Conservation (phyloP, 2,113 vertebrate genomes). For the Catharus minimus region DNA sequence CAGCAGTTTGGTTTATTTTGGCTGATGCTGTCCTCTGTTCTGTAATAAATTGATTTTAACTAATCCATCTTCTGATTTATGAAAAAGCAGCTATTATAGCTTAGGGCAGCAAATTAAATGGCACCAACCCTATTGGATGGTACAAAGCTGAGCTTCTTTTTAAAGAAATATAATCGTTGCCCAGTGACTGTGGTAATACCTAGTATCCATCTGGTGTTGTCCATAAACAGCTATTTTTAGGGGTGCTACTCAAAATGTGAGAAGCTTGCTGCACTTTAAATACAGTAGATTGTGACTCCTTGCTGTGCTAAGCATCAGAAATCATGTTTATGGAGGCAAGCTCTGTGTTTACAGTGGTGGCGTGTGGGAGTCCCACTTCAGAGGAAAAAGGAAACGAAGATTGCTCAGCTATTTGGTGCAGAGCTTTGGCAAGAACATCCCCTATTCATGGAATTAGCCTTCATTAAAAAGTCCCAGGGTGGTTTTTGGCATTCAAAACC, state of each 20-base stretch:
- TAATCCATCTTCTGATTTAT: slow-evolving; percentile 62
- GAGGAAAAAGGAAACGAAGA: slow-evolving; percentile 52
- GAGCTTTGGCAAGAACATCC: slow-evolving; percentile 48
- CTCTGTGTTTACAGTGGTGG: slow-evolving; percentile 33
- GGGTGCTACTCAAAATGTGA: background rate
- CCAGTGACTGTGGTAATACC: slow-evolving; percentile 34
- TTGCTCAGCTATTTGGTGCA: slow-evolving; percentile 49
- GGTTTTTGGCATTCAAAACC: slow-evolving; percentile 48
- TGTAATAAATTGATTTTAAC: slow-evolving; percentile 34
- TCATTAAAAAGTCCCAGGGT: slow-evolving; percentile 46
- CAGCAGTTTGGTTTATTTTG: background rate
- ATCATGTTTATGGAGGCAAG: slow-evolving; percentile 31
- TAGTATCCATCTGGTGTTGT: slow-evolving; percentile 62
- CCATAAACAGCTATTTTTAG: slow-evolving; percentile 29
- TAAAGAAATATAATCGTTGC: slow-evolving; percentile 51
- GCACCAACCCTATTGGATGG: background rate
- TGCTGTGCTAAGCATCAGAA: slow-evolving; percentile 13
- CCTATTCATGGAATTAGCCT: slow-evolving; percentile 54
- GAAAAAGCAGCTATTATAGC: slow-evolving; percentile 56
- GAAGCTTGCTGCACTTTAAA: background rate
- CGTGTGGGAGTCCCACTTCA: slow-evolving; percentile 36
- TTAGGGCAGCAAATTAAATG: slow-evolving; percentile 49
- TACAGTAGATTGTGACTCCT: background rate
- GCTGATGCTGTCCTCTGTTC: background rate
- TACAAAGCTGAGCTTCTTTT: slow-evolving; percentile 55